These are phyloP conservation scores for Hepsetus odoe DNA, from an alignment of 2,113 vertebrate genomes.

Conservation along the genomic window DNA sequence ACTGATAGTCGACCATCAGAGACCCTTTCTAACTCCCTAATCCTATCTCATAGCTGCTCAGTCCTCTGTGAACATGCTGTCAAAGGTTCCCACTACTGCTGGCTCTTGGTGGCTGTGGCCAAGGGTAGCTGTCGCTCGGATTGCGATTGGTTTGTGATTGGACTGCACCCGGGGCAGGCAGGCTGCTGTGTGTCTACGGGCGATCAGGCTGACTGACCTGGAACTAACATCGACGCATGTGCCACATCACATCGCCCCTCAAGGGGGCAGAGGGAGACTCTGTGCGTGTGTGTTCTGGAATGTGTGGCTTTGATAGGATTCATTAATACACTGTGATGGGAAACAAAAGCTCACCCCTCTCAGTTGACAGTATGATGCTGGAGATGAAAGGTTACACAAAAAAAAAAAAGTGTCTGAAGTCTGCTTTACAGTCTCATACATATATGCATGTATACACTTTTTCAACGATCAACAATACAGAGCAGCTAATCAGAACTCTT, in stretches of 20 bases:
- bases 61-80: background rate
- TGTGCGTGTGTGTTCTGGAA: background rate
- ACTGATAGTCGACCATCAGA: background rate
- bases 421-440: too few relatives aligned
- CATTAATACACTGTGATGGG: background rate
- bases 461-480: too few relatives aligned
- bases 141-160: slow-evolving; percentile 22
- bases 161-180: background rate
- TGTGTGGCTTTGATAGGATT: background rate
- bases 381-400: background rate
- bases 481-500: too few relatives aligned
- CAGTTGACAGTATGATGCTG: background rate
- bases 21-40: too few relatives aligned
- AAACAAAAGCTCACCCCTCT: background rate
- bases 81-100: background rate
- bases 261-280: background rate
- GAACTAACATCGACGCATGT: slow-evolving; percentile 35
- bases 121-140: slow-evolving; percentile 37
- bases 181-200: background rate
- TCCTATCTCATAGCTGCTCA: background rate
- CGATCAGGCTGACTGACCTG: slow-evolving; percentile 27
- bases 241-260: background rate
- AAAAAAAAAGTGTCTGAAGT: too few relatives aligned
- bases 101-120: background rate
- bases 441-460: too few relatives aligned